Conservation (phyloP, 2,113 vertebrate genomes). For the Ceyx cyanopectus region DNA sequence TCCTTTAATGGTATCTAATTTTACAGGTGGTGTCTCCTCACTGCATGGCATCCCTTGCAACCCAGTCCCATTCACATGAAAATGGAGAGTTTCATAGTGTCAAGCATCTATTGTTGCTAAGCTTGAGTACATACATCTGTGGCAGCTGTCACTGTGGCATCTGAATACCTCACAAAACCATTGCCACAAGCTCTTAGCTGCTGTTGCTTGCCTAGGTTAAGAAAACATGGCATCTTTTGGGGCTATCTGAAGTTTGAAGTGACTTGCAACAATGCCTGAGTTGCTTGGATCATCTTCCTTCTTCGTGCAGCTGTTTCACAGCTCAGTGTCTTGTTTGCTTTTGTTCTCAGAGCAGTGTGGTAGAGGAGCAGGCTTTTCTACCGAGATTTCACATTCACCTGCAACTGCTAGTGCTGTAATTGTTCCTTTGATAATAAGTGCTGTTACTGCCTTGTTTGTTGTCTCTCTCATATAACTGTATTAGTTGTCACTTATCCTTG, state of each 20-base stretch:
- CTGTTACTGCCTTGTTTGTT: background rate
- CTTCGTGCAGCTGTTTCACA: background rate
- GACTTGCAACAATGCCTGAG: background rate
- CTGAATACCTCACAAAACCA: background rate
- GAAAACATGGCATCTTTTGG: background rate
- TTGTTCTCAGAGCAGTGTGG: background rate
- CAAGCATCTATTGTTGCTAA: background rate
- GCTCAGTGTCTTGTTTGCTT: background rate
- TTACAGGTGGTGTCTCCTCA: background rate
- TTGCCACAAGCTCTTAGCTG: background rate
- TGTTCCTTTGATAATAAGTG: background rate
- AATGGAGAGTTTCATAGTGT: background rate
- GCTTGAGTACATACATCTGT: accelerated
- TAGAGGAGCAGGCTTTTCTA: background rate
- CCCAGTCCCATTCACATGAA: background rate
- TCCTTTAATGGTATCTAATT: background rate
- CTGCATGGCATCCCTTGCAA: background rate
- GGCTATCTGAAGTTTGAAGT: background rate
- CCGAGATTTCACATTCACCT: background rate
- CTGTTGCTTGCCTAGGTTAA: background rate
- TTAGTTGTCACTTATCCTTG: background rate
- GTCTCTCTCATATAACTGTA: background rate
- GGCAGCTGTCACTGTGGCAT: background rate
- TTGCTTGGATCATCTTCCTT: background rate
- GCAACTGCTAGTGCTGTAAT: background rate